A percentile compares a stretch with the other conserved stretches of the same genome.
Conservation (phyloP, 2,113 vertebrate genomes). For the Mionectes macconnelli region DNA sequence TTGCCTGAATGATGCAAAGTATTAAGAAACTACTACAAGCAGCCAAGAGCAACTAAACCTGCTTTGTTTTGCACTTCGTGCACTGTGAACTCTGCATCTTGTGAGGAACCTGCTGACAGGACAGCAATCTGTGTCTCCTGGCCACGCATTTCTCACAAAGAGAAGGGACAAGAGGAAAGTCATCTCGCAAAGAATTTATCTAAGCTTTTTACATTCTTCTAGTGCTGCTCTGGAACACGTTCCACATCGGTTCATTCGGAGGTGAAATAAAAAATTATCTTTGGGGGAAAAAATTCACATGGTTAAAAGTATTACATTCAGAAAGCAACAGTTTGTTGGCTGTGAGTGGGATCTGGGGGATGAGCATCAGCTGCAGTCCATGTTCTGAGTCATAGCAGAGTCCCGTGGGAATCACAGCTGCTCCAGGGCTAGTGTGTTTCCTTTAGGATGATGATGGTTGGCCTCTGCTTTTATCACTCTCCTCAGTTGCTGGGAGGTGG, state of each 20-base stretch:
- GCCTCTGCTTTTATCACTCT: conserved; percentile 14
- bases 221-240: neutral
- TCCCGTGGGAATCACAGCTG: conserved; percentile 32
- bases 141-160: neutral
- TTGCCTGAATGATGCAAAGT: neutral
- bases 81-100: neutral
- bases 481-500: conserved; percentile 32
- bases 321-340: conserved; percentile 42
- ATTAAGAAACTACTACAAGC: neutral
- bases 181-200: neutral
- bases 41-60: conserved; percentile 19
- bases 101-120: conserved; percentile 48
- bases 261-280: conserved; percentile 48
- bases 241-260: conserved; percentile 33
- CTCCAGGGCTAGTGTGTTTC: neutral
- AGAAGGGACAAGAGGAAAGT: neutral
- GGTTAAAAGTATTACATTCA: neutral
- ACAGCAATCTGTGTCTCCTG: neutral
- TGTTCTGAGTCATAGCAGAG: conserved; percentile 30
- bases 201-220: neutral
- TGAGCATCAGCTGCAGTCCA: conserved; percentile 33
- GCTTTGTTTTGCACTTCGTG: conserved; percentile 4
- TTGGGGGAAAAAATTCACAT: conserved; percentile 13
- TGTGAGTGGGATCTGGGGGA: conserved; percentile 1
- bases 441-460: conserved; percentile 16